Base-by-base conservation (phyloP, 1,140 invertebrate genomes). In the Holcopasites calliopsidis region DNA sequence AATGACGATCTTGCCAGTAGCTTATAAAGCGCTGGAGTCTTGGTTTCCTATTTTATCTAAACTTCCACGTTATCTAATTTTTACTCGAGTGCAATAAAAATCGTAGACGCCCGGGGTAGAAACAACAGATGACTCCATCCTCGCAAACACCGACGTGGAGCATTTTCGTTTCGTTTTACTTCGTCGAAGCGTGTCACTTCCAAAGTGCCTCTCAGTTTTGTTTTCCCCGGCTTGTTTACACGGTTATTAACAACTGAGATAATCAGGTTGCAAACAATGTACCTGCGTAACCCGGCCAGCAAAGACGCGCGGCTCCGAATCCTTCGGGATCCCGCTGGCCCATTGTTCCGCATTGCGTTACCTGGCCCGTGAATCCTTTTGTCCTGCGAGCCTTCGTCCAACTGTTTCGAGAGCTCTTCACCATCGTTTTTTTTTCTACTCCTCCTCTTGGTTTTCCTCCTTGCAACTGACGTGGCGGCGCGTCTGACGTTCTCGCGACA, bases 191-290 rank as follows among this genome's bases (percentile, higher is more conserved):
- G 26, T 40, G 23, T 31, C 42, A 33, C 21, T 42, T 31, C 26
- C 16, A 40, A 13, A 40, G 10, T 31, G 40, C 5, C 21, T 35
- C 61, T 23, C 16, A 2, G 33, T 61, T 64, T 49, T 77, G 28
- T 72, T 77, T 72, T 50, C 8, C 31, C 18, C 10, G 33, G 42
- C 60, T 35, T 72, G 70, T 77, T 77, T 77, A 77, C 50, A 73
- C 57, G 76, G 42, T 77, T 77, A 77, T 77, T 77, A 77, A 73
- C 70, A 64, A 77, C 61, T 58, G 6, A 23, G 50, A 73, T 77
- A 73, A 77, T 73, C 76, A 77, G 70, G 61, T 77, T 57, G 40
- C 70, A 66, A 73, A 77, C 76, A 77, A 73, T 49, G 54, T 74
- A 74, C 52, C 52, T 42, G 70, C 35, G n/a, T 11, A 11, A 65